Conservation (phyloP, 53 echinoderm and acorn worm genomes). For the Zoroaster sp. region DNA sequence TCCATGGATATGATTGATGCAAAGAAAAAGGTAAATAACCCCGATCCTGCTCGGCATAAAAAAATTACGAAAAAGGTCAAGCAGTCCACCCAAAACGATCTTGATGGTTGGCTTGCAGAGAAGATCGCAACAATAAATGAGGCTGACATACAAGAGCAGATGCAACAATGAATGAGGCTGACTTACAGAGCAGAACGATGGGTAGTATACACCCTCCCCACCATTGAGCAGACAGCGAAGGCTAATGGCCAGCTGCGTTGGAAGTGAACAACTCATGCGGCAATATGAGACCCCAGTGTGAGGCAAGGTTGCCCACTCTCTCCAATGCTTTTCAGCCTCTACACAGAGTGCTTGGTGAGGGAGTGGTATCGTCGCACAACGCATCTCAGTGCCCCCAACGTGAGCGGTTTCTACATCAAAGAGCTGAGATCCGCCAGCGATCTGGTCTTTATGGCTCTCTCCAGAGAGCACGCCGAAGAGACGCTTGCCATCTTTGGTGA, state of each 20-base stretch:
- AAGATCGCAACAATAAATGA: background rate
- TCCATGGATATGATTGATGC: constrained; percentile 53
- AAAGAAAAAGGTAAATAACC: background rate
- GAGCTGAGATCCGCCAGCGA: background rate
- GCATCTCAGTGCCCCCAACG: background rate
- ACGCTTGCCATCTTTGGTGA: too few relatives aligned
- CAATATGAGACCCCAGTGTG: background rate
- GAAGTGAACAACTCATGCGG: background rate
- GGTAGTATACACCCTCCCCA: too few relatives aligned
- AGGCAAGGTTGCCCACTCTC: background rate
- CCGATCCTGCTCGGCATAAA: background rate
- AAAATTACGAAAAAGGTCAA: background rate
- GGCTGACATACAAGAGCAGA: background rate
- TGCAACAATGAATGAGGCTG: background rate
- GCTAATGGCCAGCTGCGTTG: background rate
- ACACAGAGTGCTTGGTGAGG: constrained; percentile 8
- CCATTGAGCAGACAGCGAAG: too few relatives aligned
- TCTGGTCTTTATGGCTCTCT: too few relatives aligned
- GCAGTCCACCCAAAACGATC: background rate
- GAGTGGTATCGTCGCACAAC: constrained; percentile 7
- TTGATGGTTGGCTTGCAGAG: background rate
- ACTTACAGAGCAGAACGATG: background rate
- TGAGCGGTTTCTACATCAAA: background rate
- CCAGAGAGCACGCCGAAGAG: too few relatives aligned
- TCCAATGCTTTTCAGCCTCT: constrained; percentile 11